A percentile compares a stretch with the other conserved stretches of the same genome.
These are phyloP conservation scores for Rhingia campestris DNA, from an alignment of 2,888 invertebrate genomes.

Conservation along the genomic window DNA sequence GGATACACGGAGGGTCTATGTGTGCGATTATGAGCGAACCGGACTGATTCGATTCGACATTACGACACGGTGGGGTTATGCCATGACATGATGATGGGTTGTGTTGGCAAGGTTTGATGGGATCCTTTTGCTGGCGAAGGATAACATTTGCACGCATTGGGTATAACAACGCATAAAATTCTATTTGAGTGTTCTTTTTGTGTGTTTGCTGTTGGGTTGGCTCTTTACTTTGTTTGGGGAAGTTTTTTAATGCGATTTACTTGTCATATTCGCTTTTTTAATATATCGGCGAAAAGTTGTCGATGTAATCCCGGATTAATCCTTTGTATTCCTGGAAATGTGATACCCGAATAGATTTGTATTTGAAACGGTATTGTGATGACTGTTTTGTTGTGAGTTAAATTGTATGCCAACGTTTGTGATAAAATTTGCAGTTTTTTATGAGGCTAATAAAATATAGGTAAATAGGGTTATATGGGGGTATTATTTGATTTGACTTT, in stretches of 20 bases:
- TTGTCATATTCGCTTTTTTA: slow-evolving; percentile 54
- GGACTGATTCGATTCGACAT: slow-evolving; percentile 53
- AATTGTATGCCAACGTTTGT: too few species aligned
- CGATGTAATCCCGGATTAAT: background rate
- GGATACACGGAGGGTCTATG: slow-evolving; percentile 27
- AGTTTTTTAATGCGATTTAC: slow-evolving; percentile 69
- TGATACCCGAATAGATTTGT: too few species aligned
- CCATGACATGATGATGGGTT: slow-evolving; percentile 5
- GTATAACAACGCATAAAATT: slow-evolving; percentile 61
- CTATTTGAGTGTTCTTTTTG: slow-evolving; percentile 58
- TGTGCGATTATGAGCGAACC: slow-evolving; percentile 57
- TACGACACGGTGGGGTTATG: slow-evolving; percentile 7
- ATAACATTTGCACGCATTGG: slow-evolving; percentile 66
- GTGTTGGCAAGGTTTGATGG: slow-evolving; percentile 55
- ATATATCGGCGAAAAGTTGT: background rate
- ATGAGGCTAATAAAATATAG: too few species aligned
- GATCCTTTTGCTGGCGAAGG: slow-evolving; percentile 48
- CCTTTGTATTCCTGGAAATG: background rate
- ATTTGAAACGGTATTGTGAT: too few species aligned
- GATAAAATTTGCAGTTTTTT: too few species aligned
- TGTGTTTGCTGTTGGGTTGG: slow-evolving; percentile 42
- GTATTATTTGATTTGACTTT: too few species aligned
- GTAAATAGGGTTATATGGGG: too few species aligned
- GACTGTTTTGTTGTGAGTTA: too few species aligned
- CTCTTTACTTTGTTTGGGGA: slow-evolving; percentile 53